Conservation (phyloP, 2,888 invertebrate genomes). For the Stenodema calcarata region DNA sequence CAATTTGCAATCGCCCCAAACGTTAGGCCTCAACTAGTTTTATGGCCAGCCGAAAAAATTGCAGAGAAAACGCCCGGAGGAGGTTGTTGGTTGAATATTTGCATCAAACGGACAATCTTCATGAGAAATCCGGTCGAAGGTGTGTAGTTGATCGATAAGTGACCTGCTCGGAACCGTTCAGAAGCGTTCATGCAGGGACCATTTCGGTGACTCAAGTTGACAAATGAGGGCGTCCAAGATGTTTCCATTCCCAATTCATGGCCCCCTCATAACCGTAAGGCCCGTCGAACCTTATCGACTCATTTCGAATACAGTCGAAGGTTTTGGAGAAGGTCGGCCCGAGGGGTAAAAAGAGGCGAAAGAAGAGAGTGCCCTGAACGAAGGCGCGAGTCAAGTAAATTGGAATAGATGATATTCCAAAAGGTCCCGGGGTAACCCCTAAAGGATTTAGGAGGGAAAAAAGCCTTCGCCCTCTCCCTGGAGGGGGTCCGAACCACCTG, state of each 20-base stretch:
- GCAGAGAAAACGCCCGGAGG: too few relatives aligned
- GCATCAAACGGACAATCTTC: too few relatives aligned
- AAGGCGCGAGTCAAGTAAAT: constrained; percentile 26
- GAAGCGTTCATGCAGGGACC: neutral
- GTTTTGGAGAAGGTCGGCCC: neutral
- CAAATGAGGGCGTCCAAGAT: neutral
- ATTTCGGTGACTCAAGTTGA: neutral
- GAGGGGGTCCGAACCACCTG: neutral
- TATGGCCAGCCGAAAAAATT: too few relatives aligned
- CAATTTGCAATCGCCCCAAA: too few relatives aligned
- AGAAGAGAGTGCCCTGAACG: neutral
- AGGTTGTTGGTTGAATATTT: too few relatives aligned
- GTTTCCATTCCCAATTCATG: neutral
- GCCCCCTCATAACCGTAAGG: neutral
- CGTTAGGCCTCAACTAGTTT: too few relatives aligned
- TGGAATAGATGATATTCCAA: constrained; percentile 41
- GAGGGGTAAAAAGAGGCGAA: neutral
- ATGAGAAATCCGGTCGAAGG: too few relatives aligned
- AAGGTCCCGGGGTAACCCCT: constrained; percentile 21
- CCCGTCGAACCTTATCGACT: neutral
- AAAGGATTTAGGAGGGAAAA: constrained; percentile 24
- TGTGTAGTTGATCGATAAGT: too few relatives aligned
- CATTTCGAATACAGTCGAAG: neutral
- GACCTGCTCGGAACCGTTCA: too few relatives aligned
- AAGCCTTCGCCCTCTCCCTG: neutral